Conservation (phyloP, 2,113 vertebrate species). For the Paradisaea rubra region DNA sequence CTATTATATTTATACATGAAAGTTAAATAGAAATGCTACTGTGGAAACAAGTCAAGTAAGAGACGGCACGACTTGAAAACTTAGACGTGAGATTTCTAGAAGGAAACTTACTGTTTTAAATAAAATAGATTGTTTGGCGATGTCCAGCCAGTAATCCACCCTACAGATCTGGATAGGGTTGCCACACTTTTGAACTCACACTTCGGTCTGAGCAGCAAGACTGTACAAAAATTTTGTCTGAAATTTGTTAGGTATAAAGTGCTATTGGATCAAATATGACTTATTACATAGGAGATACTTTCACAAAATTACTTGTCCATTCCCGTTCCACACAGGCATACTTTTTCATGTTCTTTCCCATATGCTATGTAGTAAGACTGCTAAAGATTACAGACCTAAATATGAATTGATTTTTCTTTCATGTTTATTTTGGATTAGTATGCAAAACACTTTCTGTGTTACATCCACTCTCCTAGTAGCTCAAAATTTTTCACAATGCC, state of each 20-base stretch:
- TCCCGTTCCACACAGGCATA: not conserved
- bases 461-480: not conserved
- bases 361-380: not conserved
- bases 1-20: not conserved
- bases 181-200: not conserved
- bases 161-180: not conserved
- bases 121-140: not conserved
- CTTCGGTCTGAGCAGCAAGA: not conserved
- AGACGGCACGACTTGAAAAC: not conserved
- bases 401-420: not conserved
- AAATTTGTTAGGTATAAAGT: not conserved
- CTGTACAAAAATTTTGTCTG: not conserved
- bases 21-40: not conserved
- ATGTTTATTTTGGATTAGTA: constrained; percentile 23
- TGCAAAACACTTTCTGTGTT: not conserved
- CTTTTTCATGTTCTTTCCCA: not conserved
- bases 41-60: not conserved
- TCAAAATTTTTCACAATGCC: not conserved
- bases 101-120: not conserved
- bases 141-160: not conserved
- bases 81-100: not conserved
- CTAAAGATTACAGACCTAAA: not conserved
- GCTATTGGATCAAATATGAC: not conserved
- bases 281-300: not conserved
- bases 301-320: not conserved